These are phyloP conservation scores for Cotesia vestalis DNA, from an alignment of 1,140 invertebrate genomes.

Conservation along the genomic window DNA sequence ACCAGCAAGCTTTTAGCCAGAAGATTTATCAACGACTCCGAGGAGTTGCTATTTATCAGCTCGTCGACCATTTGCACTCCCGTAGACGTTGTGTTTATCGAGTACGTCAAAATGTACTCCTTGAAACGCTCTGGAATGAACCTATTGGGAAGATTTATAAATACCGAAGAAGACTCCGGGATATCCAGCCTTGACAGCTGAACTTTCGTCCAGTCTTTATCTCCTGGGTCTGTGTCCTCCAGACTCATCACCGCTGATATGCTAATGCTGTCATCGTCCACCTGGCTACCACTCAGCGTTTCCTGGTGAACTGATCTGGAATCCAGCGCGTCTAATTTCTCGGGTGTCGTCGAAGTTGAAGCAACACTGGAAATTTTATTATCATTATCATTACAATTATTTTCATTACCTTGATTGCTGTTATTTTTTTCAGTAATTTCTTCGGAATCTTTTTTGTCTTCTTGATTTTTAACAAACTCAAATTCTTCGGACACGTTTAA, in stretches of 20 bases:
- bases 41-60: conserved; percentile 53
- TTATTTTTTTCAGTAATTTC: no score
- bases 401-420: conserved; percentile 41
- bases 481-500: no score
- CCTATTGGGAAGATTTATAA: conserved; percentile 46
- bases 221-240: conserved; percentile 61
- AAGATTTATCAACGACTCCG: conserved; percentile 61
- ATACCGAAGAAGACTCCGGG: conserved; percentile 47
- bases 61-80: conserved; percentile 58
- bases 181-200: conserved; percentile 53
- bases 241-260: conserved; percentile 54
- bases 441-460: no score
- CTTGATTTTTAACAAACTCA: no score
- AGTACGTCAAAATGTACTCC: conserved; percentile 64
- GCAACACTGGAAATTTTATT: background rate
- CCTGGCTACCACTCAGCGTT: conserved; percentile 49
- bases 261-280: conserved; percentile 57
- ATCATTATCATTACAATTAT: conserved; percentile 30
- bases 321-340: conserved; percentile 61
- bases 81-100: conserved; percentile 55
- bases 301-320: conserved; percentile 49
- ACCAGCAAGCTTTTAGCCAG: conserved; percentile 67
- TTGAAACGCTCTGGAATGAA: conserved; percentile 67
- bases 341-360: conserved; percentile 54
- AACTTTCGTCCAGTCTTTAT: conserved; percentile 61